phyloP scores from a whole-genome alignment of 2,888 invertebrate species.

The Willowsia nigromaculata region DNA sequence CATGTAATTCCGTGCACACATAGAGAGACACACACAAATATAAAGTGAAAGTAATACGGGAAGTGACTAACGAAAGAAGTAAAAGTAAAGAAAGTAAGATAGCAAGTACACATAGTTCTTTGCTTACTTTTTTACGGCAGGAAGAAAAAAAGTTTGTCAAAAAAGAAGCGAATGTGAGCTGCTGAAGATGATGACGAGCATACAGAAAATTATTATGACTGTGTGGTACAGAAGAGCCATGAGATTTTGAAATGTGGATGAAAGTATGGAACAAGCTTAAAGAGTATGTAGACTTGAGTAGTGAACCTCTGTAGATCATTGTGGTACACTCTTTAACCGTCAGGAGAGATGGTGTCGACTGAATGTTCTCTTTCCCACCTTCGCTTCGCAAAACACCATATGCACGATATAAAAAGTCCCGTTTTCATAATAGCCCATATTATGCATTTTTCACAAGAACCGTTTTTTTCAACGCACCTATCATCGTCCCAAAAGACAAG shows the following conservation, averaged over 20 bases:
- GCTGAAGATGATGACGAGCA: not conserved
- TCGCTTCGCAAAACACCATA: too few species aligned
- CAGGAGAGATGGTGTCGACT: too few species aligned
- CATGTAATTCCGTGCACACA: not conserved
- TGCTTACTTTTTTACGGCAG: slow-evolving; percentile 21
- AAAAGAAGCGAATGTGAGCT: not conserved
- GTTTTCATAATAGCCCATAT: too few species aligned
- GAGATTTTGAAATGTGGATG: not conserved
- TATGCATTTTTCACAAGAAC: too few species aligned
- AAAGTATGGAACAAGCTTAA: not conserved
- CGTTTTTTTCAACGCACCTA: too few species aligned
- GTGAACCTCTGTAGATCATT: too few species aligned
- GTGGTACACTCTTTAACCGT: too few species aligned
- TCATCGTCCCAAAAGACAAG: too few species aligned
- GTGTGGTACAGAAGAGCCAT: slow-evolving; percentile 13
- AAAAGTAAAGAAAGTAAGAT: slow-evolving; percentile 27
- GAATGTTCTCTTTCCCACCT: too few species aligned
- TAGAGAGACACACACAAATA: not conserved
- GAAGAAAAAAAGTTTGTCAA: slow-evolving; percentile 26
- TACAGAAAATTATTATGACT: slow-evolving; percentile 9
- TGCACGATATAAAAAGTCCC: too few species aligned
- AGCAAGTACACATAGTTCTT: not conserved
- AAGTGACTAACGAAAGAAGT: not conserved
- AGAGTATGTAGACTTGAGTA: too few species aligned
- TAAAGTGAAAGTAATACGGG: too few species aligned